Evolutionary conservation across 2,888 invertebrate species (phyloP).

Genomic region (Laothoe populi): DNA sequence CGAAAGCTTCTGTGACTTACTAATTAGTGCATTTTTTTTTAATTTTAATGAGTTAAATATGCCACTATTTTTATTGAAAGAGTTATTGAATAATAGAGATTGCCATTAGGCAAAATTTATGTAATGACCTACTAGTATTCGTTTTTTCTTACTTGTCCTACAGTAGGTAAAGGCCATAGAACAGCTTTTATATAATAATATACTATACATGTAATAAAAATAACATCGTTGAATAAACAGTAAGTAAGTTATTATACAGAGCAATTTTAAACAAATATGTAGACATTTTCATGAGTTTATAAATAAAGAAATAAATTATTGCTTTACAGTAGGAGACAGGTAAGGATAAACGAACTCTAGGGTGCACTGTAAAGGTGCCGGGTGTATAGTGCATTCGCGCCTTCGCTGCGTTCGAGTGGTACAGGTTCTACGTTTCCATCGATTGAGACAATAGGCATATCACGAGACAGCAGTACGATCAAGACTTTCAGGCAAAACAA

Average conservation of each 20-base stretch:
- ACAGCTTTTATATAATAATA: neutral
- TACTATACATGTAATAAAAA: neutral
- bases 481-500: constrained; percentile 34
- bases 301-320: neutral
- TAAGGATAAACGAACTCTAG: neutral
- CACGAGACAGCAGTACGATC: constrained; percentile 38
- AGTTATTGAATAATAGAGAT: too few species aligned
- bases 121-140: neutral
- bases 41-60: too few species aligned
- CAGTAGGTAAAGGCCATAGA: neutral
- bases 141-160: neutral
- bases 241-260: neutral
- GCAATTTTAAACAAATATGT: neutral
- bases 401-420: neutral
- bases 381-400: neutral
- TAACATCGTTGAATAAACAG: neutral
- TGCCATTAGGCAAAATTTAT: neutral
- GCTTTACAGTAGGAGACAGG: neutral
- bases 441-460: constrained; percentile 42
- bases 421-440: constrained; percentile 29
- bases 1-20: too few species aligned
- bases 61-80: too few species aligned
- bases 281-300: neutral
- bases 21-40: too few species aligned
- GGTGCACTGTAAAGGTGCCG: neutral